Evolutionary conservation across 2,113 vertebrate genomes (phyloP), one percentile per base, ranked within the genome.

Genomic region (Crotophaga sulcirostris): DNA sequence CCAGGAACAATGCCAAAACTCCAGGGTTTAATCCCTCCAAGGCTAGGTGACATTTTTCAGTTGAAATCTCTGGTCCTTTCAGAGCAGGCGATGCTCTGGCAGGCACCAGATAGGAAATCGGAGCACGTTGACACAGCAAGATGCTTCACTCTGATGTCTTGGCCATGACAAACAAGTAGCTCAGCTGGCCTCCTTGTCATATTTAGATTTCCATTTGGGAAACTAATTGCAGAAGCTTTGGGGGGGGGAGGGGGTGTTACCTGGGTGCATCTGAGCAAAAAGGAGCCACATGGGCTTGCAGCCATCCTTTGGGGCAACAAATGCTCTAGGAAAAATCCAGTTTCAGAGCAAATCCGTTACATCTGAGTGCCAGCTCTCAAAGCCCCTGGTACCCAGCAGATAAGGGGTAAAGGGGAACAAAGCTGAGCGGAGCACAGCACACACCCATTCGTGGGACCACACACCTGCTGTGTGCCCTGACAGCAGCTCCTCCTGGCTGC

Each of bases 11-110:
- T 0, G 42, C 60, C 93, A 80, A 38, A 82, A 40, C 80, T 60
- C 84, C 68, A 60, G 76, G 77, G 73, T 33, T 95, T 91, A 88
- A 96, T 94, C 96, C 75, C 36, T 68, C 49, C 64, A 13, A 63
- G 68, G 72, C 88, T 28, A 14, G 54, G 31, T 91, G 91, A 86
- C 67, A 55, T 93, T 76, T 95, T 75, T 91, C 86, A 90, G 83
- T 20, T 54, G 86, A 91, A 87, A 92, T 77, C 92, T 90, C 75
- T 15, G 77, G 87, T 85, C 90, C 75, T 26, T 31, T 93, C 87
- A 60, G 76, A 86, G 90, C 68, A 54, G 38, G 76, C 16, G 18
- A 86, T 31, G 89, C 84, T 75, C 89, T 77, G 90, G 81, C 75
- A 84, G 89, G 81, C 19, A 3, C 38, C 73, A 93, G 73, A 76